A percentile compares a stretch with the other conserved stretches of the same genome.
Evolutionary conservation across 2,113 vertebrate genomes (phyloP).

Genomic region (Neopipo cinnamomea): DNA sequence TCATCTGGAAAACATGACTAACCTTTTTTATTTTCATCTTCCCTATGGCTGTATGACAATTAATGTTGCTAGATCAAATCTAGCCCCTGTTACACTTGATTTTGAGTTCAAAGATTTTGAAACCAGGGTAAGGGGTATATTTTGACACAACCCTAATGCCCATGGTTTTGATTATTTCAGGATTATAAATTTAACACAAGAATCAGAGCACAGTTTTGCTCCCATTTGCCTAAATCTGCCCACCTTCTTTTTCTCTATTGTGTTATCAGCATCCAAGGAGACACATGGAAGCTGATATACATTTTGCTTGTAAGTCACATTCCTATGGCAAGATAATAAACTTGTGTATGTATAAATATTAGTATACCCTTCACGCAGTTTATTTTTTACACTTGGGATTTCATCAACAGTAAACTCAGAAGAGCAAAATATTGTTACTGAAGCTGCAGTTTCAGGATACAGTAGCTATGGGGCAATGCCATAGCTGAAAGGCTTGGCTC

Average conservation of each 20-base stretch:
- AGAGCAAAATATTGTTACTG: neutral
- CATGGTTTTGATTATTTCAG: neutral
- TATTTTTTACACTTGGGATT: neutral
- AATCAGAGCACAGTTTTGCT: neutral
- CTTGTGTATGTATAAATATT: slow-evolving; percentile 19
- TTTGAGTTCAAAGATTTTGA: neutral
- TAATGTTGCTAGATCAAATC: neutral
- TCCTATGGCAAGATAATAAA: neutral
- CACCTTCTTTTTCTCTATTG: neutral
- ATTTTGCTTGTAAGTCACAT: neutral
- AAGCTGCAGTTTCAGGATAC: neutral
- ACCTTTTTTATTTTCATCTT: neutral
- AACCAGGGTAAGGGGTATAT: neutral
- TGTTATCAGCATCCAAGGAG: neutral
- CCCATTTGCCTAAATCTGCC: neutral
- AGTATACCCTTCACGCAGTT: neutral
- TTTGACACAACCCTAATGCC: neutral
- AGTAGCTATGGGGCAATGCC: neutral
- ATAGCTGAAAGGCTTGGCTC: neutral
- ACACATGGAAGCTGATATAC: neutral
- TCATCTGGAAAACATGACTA: neutral
- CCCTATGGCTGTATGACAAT: neutral
- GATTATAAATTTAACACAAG: neutral
- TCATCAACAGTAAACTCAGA: neutral
- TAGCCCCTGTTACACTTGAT: neutral